Evolutionary conservation across 37 sponge, comb jelly and placozoan species (phyloP).

Genomic region (Hexactinellida sp.): DNA sequence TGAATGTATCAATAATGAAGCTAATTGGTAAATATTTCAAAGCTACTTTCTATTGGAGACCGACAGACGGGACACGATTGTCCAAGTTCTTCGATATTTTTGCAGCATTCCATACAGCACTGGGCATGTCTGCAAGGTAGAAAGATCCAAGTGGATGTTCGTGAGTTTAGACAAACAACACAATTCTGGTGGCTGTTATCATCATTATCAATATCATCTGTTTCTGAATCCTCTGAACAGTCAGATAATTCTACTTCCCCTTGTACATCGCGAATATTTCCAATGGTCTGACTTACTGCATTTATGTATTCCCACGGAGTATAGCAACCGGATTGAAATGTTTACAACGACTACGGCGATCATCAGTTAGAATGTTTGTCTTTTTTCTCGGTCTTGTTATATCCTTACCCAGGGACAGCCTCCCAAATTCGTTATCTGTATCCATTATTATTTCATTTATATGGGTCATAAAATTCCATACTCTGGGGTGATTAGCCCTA

Average conservation of each 20-base stretch:
- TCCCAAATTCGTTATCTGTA: slow-evolving; percentile 13
- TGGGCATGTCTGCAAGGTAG: not conserved
- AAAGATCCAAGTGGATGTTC: not conserved
- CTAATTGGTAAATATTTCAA: not conserved
- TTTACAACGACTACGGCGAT: not conserved
- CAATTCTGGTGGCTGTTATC: not conserved
- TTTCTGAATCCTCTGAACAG: not conserved
- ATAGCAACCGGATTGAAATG: not conserved
- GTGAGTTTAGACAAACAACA: slow-evolving; percentile 6
- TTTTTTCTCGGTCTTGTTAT: not conserved
- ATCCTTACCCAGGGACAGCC: not conserved
- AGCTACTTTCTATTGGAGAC: not conserved
- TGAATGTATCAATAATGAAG: not conserved
- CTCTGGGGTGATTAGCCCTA: not conserved
- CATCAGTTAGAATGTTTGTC: not conserved
- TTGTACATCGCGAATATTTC: not conserved
- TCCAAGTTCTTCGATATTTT: slow-evolving; percentile 10
- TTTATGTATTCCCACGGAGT: not conserved
- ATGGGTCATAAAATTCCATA: slow-evolving; percentile 2
- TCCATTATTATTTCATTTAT: slow-evolving; percentile 1
- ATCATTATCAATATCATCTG: not conserved
- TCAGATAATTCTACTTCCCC: not conserved
- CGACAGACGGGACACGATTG: not conserved
- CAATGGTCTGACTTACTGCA: not conserved
- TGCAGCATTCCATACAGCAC: not conserved